Base-by-base conservation (phyloP, 2,888 invertebrate genomes). In the Eupeodes luniger region DNA sequence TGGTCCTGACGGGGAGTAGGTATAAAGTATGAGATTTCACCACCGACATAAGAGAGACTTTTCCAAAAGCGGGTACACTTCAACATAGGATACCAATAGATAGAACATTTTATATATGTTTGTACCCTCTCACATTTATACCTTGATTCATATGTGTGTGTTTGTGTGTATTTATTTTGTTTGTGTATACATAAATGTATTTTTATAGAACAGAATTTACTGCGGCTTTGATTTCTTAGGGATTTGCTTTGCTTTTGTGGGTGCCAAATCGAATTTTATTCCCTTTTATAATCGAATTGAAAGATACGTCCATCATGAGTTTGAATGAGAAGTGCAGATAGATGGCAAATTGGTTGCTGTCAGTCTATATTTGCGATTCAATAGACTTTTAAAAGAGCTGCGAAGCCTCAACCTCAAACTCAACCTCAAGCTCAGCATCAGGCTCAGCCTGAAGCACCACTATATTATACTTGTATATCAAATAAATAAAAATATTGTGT, bases 251-350 rank as follows among this genome's bases (percentile, higher is more conserved):
- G 82, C 78, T 82, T 47, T 75, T 82, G 86, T 75, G 82, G 82
- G 82, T 86, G 86, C 82, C 82, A 86, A 86, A 83, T 83, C 86
- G 82, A 86, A 86, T 86, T 86, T 86, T 79, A 75, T 79, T 86
- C 70, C 82, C 74, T 79, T 69, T 72, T 78, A 83, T 86, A 86
- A 86, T 86, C 83, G 86, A 86, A 86, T 83, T 79, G 78, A 64
- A 76, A 61, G 82, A 86, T 83, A 83, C 86, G 86, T 83, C 86
- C 86, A 83, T 86, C 82, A 83, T 86, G 79, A 79, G 83, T 83
- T 83, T 83, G 86, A 86, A 83, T 86, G 86, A 82, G 81, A 81
- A 74, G 77, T 72, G 51, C 81, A 77, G 76, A 85, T 81, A 85
- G 81, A 85, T 81, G 81, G 85, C 85, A 85, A 85, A 85, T 81